These are phyloP conservation scores for Peromyscus melanophrys DNA, from an alignment of 2,797 vertebrate genomes.

Conservation along the genomic window DNA sequence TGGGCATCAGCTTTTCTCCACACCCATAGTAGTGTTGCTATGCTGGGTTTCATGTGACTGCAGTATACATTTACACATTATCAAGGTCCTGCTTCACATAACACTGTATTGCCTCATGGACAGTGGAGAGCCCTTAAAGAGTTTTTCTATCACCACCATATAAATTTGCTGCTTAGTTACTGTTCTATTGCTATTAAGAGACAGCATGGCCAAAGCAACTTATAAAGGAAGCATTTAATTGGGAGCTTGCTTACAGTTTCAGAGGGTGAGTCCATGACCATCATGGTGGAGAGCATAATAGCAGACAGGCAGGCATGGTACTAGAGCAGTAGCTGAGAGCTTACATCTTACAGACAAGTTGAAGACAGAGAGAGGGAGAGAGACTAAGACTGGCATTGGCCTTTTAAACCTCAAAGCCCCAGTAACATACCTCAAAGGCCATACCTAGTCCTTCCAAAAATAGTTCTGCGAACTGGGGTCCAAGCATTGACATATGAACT, in stretches of 20 bases:
- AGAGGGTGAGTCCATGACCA: neutral
- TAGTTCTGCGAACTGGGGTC: neutral
- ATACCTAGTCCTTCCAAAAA: neutral
- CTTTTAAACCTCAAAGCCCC: neutral
- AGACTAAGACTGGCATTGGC: neutral
- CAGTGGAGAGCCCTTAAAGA: no score
- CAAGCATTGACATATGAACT: neutral
- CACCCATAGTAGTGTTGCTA: neutral
- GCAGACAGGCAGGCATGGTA: neutral
- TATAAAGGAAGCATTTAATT: neutral
- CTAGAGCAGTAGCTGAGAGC: neutral
- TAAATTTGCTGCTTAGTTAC: neutral
- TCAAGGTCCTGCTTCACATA: neutral
- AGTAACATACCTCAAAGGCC: neutral
- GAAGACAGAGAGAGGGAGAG: neutral
- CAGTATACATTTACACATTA: neutral
- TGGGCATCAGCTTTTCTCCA: neutral
- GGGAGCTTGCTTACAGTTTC: neutral
- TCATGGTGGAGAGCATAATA: neutral
- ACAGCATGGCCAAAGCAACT: neutral
- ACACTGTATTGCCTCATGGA: neutral
- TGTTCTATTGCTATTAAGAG: neutral
- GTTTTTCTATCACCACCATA: neutral
- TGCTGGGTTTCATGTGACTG: neutral
- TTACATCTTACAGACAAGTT: neutral